Conservation (phyloP, 2,797 vertebrate species). For the Crocodylus rhombifer region DNA sequence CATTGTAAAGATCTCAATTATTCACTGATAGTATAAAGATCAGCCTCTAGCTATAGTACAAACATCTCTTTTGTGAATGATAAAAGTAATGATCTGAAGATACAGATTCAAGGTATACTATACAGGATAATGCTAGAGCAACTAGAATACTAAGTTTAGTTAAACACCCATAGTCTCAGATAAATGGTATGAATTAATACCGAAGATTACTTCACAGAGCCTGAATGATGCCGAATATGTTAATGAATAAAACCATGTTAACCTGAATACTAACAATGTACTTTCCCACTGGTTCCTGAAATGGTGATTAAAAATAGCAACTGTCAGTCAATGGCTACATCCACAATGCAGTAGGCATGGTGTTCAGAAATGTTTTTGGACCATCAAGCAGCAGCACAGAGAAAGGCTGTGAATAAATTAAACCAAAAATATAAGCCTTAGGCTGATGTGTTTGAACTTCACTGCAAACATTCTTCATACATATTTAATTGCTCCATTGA, state of each 20-base stretch:
- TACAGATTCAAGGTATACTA: background rate
- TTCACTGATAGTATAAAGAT: background rate
- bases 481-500: slow-evolving; percentile 84
- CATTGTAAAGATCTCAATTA: slow-evolving; percentile 5
- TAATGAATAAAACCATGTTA: slow-evolving; percentile 55
- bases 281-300: slow-evolving; percentile 44
- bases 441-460: slow-evolving; percentile 82
- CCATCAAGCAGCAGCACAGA: slow-evolving; percentile 62
- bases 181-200: slow-evolving; percentile 38
- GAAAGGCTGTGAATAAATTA: slow-evolving; percentile 82
- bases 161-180: slow-evolving; percentile 32
- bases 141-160: slow-evolving; percentile 17
- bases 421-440: slow-evolving; percentile 77
- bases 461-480: slow-evolving; percentile 83
- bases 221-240: slow-evolving; percentile 27
- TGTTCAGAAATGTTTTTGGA: slow-evolving; percentile 56
- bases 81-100: slow-evolving; percentile 47
- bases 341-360: slow-evolving; percentile 16
- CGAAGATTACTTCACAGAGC: slow-evolving; percentile 4
- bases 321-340: slow-evolving; percentile 52
- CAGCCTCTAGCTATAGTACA: background rate
- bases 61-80: slow-evolving; percentile 46
- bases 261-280: slow-evolving; percentile 32
- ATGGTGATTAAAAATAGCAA: slow-evolving; percentile 74
- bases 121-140: background rate